Conservation (phyloP, 2,797 vertebrate species). For the Merluccius polli region DNA sequence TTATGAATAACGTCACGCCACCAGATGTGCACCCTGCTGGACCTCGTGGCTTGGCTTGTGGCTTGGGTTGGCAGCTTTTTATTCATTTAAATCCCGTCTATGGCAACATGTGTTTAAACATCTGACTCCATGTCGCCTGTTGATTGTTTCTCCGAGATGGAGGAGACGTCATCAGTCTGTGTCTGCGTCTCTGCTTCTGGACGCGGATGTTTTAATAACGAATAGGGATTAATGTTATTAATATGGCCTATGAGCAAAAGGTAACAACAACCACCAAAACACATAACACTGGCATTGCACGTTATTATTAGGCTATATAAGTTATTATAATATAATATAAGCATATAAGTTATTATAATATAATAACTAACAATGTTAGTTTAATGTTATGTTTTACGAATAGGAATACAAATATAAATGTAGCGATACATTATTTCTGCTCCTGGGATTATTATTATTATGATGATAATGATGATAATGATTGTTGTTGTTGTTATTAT, state of each 20-base stretch:
- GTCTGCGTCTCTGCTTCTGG: background rate
- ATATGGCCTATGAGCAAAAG: background rate
- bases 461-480: too few relatives aligned
- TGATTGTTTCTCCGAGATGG: background rate
- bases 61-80: conserved; percentile 64
- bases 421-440: background rate
- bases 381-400: too few relatives aligned
- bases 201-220: background rate
- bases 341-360: too few relatives aligned
- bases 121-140: background rate
- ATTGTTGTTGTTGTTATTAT: too few relatives aligned
- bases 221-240: background rate
- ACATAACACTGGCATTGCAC: background rate
- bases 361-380: too few relatives aligned
- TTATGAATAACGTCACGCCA: conserved; percentile 37
- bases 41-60: conserved; percentile 67
- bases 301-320: background rate
- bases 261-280: background rate
- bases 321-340: too few relatives aligned
- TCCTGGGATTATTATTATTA: too few relatives aligned
- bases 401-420: background rate
- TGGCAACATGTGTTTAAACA: conserved; percentile 29
- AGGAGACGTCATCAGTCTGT: background rate
- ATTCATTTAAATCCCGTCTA: conserved; percentile 59
- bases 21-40: conserved; percentile 66